Evolutionary conservation across 2,113 vertebrate species (phyloP).

Genomic region (Coptodon rendalli): DNA sequence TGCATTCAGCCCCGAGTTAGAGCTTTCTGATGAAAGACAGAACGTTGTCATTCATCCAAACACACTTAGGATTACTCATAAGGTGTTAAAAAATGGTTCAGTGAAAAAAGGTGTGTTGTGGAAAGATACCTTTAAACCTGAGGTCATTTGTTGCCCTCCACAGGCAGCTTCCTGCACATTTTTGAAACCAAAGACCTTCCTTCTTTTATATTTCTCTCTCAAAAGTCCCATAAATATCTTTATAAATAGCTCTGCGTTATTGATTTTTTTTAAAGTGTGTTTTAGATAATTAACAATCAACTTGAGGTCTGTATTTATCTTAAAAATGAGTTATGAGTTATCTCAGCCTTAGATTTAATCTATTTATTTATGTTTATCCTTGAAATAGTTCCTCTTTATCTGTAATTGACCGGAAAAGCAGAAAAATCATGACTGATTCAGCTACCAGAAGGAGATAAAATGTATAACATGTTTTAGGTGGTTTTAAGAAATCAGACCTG

Average conservation of each 20-base stretch:
- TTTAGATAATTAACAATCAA: background rate
- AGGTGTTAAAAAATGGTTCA: background rate
- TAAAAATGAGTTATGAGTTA: background rate
- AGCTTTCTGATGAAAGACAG: background rate
- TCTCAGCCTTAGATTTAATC: background rate
- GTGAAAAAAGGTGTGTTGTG: background rate
- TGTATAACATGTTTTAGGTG: background rate
- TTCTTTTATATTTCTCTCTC: background rate
- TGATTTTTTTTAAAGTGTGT: rapidly evolving
- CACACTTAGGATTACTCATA: background rate
- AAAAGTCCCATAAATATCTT: background rate
- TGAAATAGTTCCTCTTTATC: background rate
- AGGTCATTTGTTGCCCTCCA: background rate
- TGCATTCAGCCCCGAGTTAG: background rate
- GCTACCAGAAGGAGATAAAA: background rate
- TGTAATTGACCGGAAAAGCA: background rate
- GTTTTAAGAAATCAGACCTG: background rate
- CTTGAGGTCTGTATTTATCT: background rate
- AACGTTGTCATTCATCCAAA: background rate
- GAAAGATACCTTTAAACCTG: background rate
- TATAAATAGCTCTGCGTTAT: background rate
- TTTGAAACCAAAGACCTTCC: background rate
- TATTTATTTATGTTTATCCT: background rate
- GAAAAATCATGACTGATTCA: background rate
- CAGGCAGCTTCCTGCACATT: background rate